These are phyloP conservation scores for Zaprionus lachaisei DNA, from an alignment of 1,140 invertebrate species.

Conservation along the genomic window DNA sequence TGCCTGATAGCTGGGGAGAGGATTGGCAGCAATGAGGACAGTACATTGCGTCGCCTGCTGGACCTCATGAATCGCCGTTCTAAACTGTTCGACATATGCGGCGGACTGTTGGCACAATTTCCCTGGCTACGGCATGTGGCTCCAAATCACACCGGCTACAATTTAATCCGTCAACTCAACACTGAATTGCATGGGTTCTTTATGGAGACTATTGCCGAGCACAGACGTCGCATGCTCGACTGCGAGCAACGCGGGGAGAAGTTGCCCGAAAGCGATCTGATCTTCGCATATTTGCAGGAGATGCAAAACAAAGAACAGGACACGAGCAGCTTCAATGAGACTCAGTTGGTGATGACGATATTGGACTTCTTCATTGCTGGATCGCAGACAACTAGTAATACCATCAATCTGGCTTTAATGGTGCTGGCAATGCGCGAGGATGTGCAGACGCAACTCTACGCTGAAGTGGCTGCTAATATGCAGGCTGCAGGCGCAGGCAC, in stretches of 20 bases:
- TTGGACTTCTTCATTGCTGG: conserved; percentile 90
- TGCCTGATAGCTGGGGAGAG: conserved; percentile 88
- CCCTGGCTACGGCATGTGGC: conserved; percentile 90
- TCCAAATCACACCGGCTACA: conserved; percentile 89
- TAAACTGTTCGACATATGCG: conserved; percentile 89
- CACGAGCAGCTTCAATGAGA: conserved; percentile 87
- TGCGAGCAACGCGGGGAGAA: conserved; percentile 55
- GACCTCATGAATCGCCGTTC: conserved; percentile 87
- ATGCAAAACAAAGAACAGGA: conserved; percentile 85
- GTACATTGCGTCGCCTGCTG: conserved; percentile 87
- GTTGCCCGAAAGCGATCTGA: conserved; percentile 87
- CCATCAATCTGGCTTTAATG: conserved; percentile 90
- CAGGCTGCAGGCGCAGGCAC: neutral
- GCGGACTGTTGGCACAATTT: conserved; percentile 88
- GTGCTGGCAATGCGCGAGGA: conserved; percentile 88
- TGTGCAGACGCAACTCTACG: conserved; percentile 88
- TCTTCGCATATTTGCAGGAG: conserved; percentile 91
- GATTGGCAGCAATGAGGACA: conserved; percentile 84
- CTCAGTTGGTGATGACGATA: conserved; percentile 89
- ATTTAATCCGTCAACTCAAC: conserved; percentile 88
- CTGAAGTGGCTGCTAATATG: conserved; percentile 86
- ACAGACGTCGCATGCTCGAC: conserved; percentile 85
- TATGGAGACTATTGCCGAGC: conserved; percentile 87
- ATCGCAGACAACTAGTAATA: conserved; percentile 89
- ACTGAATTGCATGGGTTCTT: conserved; percentile 86